Evolutionary conservation across 1,140 invertebrate species (phyloP).

Genomic region (Drosophila arizonae): DNA sequence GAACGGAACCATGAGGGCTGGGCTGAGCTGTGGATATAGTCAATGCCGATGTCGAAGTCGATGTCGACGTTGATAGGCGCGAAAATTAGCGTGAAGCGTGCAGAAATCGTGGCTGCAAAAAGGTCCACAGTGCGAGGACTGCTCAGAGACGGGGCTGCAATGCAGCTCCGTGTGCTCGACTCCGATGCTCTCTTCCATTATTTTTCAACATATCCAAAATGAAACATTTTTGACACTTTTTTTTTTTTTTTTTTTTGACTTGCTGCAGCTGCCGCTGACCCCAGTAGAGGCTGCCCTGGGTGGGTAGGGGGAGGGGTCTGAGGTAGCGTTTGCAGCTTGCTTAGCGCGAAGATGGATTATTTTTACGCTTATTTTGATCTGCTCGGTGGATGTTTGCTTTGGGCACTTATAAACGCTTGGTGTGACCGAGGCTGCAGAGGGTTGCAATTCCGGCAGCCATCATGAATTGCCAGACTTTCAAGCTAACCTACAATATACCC

Average conservation of each 20-base stretch:
- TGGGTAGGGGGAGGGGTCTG: slow-evolving; percentile 16
- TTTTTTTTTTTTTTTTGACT: slow-evolving; percentile 52
- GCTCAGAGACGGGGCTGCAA: neutral
- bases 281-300: slow-evolving; percentile 21
- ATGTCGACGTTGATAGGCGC: slow-evolving; percentile 67
- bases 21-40: slow-evolving; percentile 14
- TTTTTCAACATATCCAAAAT: slow-evolving; percentile 80
- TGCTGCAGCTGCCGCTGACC: slow-evolving; percentile 48
- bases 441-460: slow-evolving; percentile 46
- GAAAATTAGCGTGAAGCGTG: slow-evolving; percentile 80
- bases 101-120: slow-evolving; percentile 71
- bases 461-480: slow-evolving; percentile 40
- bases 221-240: slow-evolving; percentile 82
- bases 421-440: slow-evolving; percentile 59
- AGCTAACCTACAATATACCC: neutral
- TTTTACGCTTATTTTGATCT: slow-evolving; percentile 79
- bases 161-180: neutral
- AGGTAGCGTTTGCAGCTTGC: slow-evolving; percentile 62
- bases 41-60: slow-evolving; percentile 49
- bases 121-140: slow-evolving; percentile 32
- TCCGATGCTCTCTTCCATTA: slow-evolving; percentile 51
- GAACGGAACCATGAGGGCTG: slow-evolving; percentile 9
- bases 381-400: slow-evolving; percentile 82
- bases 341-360: slow-evolving; percentile 78
- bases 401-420: slow-evolving; percentile 79